These are phyloP conservation scores for Leucania comma DNA, from an alignment of 2,888 invertebrate species.

Conservation along the genomic window DNA sequence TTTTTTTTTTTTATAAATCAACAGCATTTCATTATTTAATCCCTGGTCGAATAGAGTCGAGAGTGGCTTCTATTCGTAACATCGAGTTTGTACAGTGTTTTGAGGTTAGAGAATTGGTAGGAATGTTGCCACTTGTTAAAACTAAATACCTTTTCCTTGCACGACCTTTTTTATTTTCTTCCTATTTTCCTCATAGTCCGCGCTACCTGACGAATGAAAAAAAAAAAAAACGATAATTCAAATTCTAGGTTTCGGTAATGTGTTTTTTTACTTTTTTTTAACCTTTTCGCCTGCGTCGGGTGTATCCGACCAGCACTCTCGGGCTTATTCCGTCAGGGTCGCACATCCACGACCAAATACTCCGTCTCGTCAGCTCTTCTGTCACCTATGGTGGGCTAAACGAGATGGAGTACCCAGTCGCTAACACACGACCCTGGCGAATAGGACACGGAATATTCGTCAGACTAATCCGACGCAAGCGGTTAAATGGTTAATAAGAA, in stretches of 20 bases:
- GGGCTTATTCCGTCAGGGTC: too few relatives aligned
- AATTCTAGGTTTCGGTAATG: constrained; percentile 3
- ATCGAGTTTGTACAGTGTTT: constrained; percentile 90
- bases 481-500: too few relatives aligned
- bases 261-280: constrained; percentile 1
- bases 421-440: too few relatives aligned
- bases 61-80: constrained; percentile 68
- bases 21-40: constrained; percentile 82
- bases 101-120: constrained; percentile 70
- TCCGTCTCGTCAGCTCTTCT: too few relatives aligned
- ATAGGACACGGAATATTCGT: too few relatives aligned
- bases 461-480: too few relatives aligned
- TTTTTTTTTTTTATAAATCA: constrained; percentile 65
- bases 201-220: constrained; percentile 22
- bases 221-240: constrained; percentile 4
- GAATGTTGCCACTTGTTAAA: constrained; percentile 84
- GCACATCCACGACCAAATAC: too few relatives aligned
- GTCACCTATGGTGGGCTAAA: too few relatives aligned
- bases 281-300: too few relatives aligned
- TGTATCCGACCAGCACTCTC: too few relatives aligned
- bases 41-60: constrained; percentile 73
- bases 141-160: constrained; percentile 71
- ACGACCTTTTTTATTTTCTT: constrained; percentile 75
- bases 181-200: constrained; percentile 54
- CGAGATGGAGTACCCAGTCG: too few relatives aligned